Percentiles rank a stretch among this genome's conserved stretches.
Conservation (phyloP, 2,113 vertebrate species). For the Ceyx margarethae region DNA sequence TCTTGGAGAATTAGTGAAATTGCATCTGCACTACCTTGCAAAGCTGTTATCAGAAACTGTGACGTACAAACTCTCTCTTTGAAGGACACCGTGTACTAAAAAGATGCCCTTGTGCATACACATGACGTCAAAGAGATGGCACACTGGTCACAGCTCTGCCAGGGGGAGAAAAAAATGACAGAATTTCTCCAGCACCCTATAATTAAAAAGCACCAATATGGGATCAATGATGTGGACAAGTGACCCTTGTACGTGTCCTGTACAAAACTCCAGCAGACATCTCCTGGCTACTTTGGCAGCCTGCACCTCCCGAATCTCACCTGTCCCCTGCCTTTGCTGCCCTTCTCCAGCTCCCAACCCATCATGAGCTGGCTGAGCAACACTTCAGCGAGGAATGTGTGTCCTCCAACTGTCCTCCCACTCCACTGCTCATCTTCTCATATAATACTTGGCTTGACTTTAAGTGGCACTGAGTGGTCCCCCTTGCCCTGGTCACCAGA, state of each 20-base stretch:
- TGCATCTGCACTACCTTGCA: background rate
- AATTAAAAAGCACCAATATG: background rate
- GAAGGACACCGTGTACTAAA: background rate
- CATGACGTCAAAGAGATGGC: background rate
- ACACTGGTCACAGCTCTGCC: background rate
- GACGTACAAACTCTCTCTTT: fast-evolving
- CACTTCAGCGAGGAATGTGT: fast-evolving
- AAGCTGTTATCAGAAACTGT: background rate
- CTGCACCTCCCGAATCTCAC: background rate
- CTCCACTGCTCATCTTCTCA: background rate
- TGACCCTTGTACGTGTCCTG: fast-evolving
- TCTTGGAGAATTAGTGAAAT: background rate
- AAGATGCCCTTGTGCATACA: background rate
- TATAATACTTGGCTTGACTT: background rate
- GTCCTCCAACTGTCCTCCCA: background rate
- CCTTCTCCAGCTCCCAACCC: background rate
- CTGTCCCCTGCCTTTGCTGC: background rate
- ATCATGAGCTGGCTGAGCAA: background rate
- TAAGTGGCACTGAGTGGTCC: background rate
- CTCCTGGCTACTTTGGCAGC: background rate
- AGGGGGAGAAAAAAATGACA: background rate
- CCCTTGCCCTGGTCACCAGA: background rate
- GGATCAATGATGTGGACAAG: background rate
- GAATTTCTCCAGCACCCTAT: background rate
- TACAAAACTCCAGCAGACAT: background rate